A percentile compares a stretch with the other conserved stretches of the same genome.
These are phyloP conservation scores for Quiscalus mexicanus DNA, from an alignment of 2,113 vertebrate species.

Conservation along the genomic window DNA sequence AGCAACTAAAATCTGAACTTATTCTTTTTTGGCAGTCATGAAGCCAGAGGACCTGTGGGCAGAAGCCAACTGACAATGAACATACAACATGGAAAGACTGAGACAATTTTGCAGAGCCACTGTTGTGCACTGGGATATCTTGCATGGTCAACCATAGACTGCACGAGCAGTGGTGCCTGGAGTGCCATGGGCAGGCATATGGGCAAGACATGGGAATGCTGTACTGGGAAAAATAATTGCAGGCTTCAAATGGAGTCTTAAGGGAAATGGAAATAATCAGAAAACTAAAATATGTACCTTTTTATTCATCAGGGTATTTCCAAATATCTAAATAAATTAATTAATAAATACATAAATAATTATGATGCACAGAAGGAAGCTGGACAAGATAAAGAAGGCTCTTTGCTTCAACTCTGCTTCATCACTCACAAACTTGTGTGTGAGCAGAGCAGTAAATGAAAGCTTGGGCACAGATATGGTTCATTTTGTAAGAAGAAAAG, in stretches of 20 bases:
- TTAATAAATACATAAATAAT: not conserved
- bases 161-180: not conserved
- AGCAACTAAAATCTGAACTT: not conserved
- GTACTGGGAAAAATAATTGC: not conserved
- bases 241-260: not conserved
- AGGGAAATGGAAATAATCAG: not conserved
- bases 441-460: not conserved
- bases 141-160: accelerated
- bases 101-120: not conserved
- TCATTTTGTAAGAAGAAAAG: not conserved
- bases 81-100: not conserved
- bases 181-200: accelerated
- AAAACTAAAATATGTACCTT: not conserved
- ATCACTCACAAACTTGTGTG: not conserved
- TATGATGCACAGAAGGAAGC: not conserved
- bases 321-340: not conserved
- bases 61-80: not conserved
- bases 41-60: not conserved
- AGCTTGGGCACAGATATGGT: not conserved
- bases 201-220: not conserved
- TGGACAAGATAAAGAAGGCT: not conserved
- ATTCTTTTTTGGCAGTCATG: not conserved
- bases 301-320: not conserved
- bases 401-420: not conserved
- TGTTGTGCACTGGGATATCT: accelerated